Percentiles rank a stretch among this genome's conserved stretches.
These are phyloP conservation scores for Corydoras maculifer DNA, from an alignment of 2,113 vertebrate genomes.

Conservation along the genomic window DNA sequence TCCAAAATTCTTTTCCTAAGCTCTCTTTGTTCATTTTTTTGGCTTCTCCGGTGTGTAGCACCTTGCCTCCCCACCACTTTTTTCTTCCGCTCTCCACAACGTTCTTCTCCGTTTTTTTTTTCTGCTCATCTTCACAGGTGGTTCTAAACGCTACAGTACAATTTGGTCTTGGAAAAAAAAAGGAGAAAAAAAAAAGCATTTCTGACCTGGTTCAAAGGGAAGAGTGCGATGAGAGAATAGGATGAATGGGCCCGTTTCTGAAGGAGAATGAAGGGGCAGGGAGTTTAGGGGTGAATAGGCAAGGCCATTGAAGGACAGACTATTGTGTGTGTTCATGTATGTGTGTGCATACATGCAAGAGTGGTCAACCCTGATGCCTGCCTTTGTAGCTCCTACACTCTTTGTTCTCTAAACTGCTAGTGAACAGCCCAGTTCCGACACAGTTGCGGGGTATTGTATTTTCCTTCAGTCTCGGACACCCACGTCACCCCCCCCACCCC, in stretches of 20 bases:
- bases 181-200: constrained; percentile 39
- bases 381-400: constrained; percentile 12
- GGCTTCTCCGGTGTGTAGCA: constrained; percentile 46
- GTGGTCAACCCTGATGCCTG: constrained; percentile 27
- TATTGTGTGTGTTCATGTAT: constrained; percentile 26
- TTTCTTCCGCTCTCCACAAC: constrained; percentile 24
- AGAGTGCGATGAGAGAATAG: constrained; percentile 32
- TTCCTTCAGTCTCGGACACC: background rate
- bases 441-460: constrained; percentile 21
- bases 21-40: background rate
- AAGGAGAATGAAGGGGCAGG: constrained; percentile 14
- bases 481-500: background rate
- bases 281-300: constrained; percentile 21
- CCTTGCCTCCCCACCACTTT: constrained; percentile 39
- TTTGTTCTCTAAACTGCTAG: constrained; percentile 23
- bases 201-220: constrained; percentile 50
- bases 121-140: constrained; percentile 60
- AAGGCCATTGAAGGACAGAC: constrained; percentile 23
- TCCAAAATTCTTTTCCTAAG: too few relatives aligned
- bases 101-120: background rate
- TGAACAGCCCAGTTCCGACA: constrained; percentile 25
- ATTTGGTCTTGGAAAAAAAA: constrained; percentile 55
- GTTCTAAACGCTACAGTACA: constrained; percentile 56
- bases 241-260: constrained; percentile 16
- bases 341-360: constrained; percentile 27